phyloP scores from a whole-genome alignment of 53 echinoderm and acorn worm genomes.

The Stichopus horrens region DNA sequence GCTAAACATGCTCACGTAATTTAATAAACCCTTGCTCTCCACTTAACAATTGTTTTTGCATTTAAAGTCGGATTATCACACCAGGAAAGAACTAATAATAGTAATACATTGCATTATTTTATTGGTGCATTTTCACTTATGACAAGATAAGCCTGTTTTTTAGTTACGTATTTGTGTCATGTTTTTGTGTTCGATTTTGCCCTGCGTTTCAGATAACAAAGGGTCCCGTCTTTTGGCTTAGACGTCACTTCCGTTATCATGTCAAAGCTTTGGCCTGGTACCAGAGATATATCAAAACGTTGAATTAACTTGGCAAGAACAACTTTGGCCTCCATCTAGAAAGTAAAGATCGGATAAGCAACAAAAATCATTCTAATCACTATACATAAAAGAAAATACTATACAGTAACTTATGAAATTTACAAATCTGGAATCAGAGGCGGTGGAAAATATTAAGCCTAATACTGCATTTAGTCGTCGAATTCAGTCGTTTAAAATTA shows the following conservation, averaged over 20 bases:
- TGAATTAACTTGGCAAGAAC: constrained; percentile 23
- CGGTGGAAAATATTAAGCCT: not conserved
- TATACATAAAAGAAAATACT: not conserved
- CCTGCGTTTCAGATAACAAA: constrained; percentile 21
- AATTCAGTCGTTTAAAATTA: no score
- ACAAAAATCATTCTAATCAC: not conserved
- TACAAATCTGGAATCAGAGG: not conserved
- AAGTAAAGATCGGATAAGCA: not conserved
- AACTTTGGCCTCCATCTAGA: constrained; percentile 37
- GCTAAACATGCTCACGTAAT: no score
- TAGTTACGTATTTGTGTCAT: not conserved
- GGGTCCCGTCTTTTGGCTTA: constrained; percentile 27
- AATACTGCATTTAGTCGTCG: no score
- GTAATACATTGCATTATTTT: not conserved
- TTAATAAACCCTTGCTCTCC: no score
- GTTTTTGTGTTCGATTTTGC: not conserved
- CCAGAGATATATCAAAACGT: constrained; percentile 7
- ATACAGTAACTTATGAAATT: not conserved
- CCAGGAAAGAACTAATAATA: no score
- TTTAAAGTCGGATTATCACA: no score
- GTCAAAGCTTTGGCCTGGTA: constrained; percentile 38
- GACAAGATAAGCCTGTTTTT: no score
- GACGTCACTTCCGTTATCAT: constrained; percentile 9
- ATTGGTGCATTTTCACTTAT: not conserved
- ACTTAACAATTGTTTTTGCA: no score